Evolutionary conservation across 2,888 invertebrate genomes (phyloP).

Genomic region (Tiphia femorata): DNA sequence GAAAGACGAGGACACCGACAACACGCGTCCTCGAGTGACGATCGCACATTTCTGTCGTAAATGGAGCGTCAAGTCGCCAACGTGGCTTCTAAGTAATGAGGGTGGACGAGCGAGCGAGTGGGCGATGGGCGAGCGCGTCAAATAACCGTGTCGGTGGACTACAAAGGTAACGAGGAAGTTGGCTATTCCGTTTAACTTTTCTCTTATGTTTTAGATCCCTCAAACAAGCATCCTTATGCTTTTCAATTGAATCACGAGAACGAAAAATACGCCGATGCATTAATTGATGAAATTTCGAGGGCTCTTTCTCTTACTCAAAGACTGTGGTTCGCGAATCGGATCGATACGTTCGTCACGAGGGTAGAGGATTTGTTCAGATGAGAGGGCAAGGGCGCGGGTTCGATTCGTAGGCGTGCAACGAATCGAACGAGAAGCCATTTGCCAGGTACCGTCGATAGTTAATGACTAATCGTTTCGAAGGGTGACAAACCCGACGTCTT

Average conservation of each 20-base stretch:
- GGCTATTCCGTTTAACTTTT: no score
- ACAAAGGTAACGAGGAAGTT: no score
- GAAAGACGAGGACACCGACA: no score
- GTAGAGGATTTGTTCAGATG: no score
- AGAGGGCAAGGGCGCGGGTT: no score
- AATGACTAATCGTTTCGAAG: conserved; percentile 58
- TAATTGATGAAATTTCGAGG: background rate
- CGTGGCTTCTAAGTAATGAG: conserved; percentile 17
- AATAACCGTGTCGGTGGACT: background rate
- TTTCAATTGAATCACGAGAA: background rate
- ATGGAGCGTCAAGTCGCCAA: conserved; percentile 19
- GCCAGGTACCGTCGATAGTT: conserved; percentile 54
- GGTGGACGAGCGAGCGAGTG: background rate
- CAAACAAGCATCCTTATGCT: background rate
- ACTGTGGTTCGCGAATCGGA: background rate
- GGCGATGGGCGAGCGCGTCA: background rate
- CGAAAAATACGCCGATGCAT: background rate
- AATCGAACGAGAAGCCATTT: conserved; percentile 36
- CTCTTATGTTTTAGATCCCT: no score
- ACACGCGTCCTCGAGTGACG: conserved; percentile 17
- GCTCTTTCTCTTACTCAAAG: background rate
- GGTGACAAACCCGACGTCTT: conserved; percentile 24
- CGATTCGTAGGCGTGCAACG: no score
- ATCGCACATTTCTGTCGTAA: conserved; percentile 26
- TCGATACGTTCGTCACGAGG: no score